Percentiles rank a stretch among this genome's conserved stretches.
Evolutionary conservation across 64 coral and sea anemone species (phyloP).

Genomic region (Pachyseris speciosa): DNA sequence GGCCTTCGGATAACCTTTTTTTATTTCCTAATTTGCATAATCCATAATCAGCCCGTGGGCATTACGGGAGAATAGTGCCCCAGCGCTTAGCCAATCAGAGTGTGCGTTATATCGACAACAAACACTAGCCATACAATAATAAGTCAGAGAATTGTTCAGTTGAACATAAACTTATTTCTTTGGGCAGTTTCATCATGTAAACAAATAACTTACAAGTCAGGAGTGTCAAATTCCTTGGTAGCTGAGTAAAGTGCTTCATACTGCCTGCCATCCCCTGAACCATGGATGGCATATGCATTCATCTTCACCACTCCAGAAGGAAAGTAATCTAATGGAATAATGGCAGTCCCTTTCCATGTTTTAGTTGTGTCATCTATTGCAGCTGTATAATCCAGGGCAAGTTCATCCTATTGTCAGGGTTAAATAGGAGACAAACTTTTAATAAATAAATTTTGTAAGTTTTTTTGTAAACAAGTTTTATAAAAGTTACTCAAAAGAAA

Average conservation of each 20-base stretch:
- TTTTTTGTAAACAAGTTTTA: neutral
- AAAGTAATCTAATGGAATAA: conserved; percentile 91
- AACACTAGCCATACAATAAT: too few species aligned
- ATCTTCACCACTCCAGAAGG: conserved; percentile 82
- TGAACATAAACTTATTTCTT: too few species aligned
- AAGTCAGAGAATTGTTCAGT: too few species aligned
- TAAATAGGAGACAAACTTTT: neutral
- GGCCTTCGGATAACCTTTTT: too few species aligned
- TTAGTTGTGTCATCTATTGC: conserved; percentile 45
- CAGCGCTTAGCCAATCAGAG: too few species aligned
- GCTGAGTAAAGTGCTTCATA: conserved; percentile 95
- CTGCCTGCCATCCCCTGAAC: conserved; percentile 65
- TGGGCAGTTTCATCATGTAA: too few species aligned
- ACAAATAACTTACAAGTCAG: conserved; percentile 89
- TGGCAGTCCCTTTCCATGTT: conserved; percentile 82
- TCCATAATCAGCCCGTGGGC: too few species aligned
- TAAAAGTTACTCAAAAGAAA: too few species aligned
- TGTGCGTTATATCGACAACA: too few species aligned
- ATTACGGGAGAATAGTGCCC: too few species aligned
- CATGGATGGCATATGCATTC: conserved; percentile 98
- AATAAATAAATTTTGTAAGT: neutral
- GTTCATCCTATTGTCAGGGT: conserved; percentile 67
- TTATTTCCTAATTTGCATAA: too few species aligned
- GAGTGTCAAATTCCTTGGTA: conserved; percentile 59
- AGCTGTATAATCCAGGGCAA: conserved; percentile 74